Evolutionary conservation across 2,888 invertebrate species (phyloP).

Genomic region (Lacanobia wlatinum): DNA sequence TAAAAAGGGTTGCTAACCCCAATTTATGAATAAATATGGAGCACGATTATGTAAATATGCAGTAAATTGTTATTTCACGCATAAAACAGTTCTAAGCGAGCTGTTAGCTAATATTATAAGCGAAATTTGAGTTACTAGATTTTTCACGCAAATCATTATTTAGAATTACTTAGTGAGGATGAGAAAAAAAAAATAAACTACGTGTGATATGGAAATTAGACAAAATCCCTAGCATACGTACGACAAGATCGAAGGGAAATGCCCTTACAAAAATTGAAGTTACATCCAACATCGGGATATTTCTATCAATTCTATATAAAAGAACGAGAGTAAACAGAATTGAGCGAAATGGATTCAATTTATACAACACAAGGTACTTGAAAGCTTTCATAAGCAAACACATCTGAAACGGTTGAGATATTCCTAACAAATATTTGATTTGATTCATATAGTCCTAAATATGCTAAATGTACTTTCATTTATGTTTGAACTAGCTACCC

Average conservation of each 20-base stretch:
- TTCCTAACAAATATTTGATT: conserved; percentile 6
- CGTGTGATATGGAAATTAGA: neutral
- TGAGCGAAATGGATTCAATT: conserved; percentile 44
- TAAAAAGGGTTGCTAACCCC: neutral
- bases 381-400: conserved; percentile 53
- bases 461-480: neutral
- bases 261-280: neutral
- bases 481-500: neutral
- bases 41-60: too few species aligned
- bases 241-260: neutral
- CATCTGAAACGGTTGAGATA: conserved; percentile 11
- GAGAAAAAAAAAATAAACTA: neutral
- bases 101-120: too few species aligned
- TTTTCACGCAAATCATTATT: too few species aligned
- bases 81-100: too few species aligned
- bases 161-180: too few species aligned
- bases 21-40: neutral
- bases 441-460: neutral
- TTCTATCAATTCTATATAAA: conserved; percentile 14
- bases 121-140: too few species aligned
- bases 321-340: conserved; percentile 43
- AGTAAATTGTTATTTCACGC: too few species aligned
- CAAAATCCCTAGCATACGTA: neutral
- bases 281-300: conserved; percentile 9
- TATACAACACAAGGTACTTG: conserved; percentile 28